Conservation (phyloP, 2,113 vertebrate genomes). For the Aphyosemion australe region DNA sequence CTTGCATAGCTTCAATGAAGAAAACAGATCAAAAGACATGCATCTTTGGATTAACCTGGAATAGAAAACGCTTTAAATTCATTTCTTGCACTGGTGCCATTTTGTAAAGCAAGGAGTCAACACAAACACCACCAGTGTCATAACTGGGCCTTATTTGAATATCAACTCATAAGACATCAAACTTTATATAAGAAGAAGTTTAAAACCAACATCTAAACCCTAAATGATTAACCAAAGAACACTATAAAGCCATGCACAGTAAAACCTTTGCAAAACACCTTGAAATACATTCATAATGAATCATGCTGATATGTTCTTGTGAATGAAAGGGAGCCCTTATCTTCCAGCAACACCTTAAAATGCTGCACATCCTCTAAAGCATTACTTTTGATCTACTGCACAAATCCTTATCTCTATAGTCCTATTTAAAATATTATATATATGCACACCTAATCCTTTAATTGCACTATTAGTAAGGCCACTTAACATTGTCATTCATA, state of each 20-base stretch:
- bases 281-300: slow-evolving; percentile 9
- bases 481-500: slow-evolving; percentile 64
- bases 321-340: slow-evolving; percentile 32
- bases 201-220: too few species aligned
- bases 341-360: not conserved
- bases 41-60: not conserved
- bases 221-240: too few species aligned
- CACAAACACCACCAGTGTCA: too few species aligned
- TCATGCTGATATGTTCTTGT: slow-evolving; percentile 3
- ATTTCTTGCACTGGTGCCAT: too few species aligned
- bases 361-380: not conserved
- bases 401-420: too few species aligned
- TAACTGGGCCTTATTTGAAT: too few species aligned
- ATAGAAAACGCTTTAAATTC: not conserved
- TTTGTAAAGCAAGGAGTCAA: too few species aligned
- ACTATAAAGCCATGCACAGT: not conserved
- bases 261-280: not conserved
- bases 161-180: too few species aligned
- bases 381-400: not conserved
- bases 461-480: not conserved
- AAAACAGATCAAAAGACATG: not conserved
- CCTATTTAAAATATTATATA: too few species aligned
- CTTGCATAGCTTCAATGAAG: not conserved
- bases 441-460: not conserved
- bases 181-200: too few species aligned